Conservation (phyloP, 2,113 vertebrate species). For the Nibea coibor region DNA sequence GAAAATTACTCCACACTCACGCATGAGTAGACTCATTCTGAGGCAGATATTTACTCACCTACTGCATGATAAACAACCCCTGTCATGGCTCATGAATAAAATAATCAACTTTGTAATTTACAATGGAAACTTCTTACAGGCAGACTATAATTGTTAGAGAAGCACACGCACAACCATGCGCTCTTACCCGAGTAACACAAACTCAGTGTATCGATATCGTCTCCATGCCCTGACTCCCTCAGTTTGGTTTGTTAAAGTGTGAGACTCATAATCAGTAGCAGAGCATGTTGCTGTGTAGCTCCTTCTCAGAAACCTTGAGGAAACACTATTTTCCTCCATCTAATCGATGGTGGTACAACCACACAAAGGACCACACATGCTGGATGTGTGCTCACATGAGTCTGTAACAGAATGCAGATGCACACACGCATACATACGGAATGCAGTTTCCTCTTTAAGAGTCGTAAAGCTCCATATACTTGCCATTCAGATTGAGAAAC, state of each 20-base stretch:
- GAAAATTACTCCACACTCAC: constrained; percentile 50
- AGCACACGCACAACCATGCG: background rate
- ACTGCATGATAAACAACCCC: constrained; percentile 39
- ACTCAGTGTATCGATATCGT: constrained; percentile 11
- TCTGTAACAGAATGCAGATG: background rate
- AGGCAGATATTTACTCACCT: constrained; percentile 48
- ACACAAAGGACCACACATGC: constrained; percentile 1
- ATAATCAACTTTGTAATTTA: constrained; percentile 38
- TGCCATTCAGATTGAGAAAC: constrained; percentile 39
- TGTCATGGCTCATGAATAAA: constrained; percentile 40
- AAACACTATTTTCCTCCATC: constrained; percentile 37
- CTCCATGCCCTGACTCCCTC: background rate
- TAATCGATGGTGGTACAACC: background rate
- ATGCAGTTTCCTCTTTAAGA: constrained; percentile 27
- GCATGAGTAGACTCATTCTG: constrained; percentile 44
- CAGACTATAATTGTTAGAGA: constrained; percentile 1
- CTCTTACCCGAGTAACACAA: constrained; percentile 14
- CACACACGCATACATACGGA: background rate
- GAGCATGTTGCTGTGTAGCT: constrained; percentile 21
- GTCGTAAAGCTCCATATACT: constrained; percentile 24
- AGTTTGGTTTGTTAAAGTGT: constrained; percentile 42
- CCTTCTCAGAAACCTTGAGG: constrained; percentile 22
- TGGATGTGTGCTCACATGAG: background rate
- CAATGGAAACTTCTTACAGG: constrained; percentile 13
- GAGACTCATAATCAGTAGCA: constrained; percentile 9